Evolutionary conservation across 2,888 invertebrate species (phyloP), one percentile per base, ranked within the genome.

Genomic region (Crossocerus cetratus): DNA sequence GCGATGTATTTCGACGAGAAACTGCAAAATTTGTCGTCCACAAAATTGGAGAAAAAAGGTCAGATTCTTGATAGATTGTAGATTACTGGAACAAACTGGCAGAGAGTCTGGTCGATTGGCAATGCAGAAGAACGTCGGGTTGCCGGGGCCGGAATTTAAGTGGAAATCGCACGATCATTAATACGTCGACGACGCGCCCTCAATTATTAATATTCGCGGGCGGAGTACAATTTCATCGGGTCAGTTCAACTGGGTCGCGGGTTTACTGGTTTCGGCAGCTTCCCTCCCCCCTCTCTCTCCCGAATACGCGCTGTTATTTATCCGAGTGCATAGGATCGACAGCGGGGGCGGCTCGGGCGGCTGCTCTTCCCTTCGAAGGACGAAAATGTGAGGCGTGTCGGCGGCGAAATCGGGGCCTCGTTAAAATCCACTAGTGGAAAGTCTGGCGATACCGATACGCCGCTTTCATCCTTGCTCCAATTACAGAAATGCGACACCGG

Each of bases 151-250:
- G n/a, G n/a, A n/a, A 68, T 2, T 64, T 53, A 43, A 32, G 44
- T 57, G 21, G 53, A 32, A 59, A 43, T 58, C 63, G 60, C 16
- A 22, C 42, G 42, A 57, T 60, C 56, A 13, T 58, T 60, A 58
- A 58, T 58, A n/a, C 23, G 59, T 42, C 56, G 57, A 44, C 57
- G 23, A 23, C 54, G 32, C 32, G 69, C 69, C 68, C 66, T 73
- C 72, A 71, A 79, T 84, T 78, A 83, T 84, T 83, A 84, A 84
- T 78, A 82, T 74, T 77, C 76, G 53, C 55, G 71, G 65, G 69
- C 67, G 42, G 65, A 68, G 55, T 76, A 59, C 71, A 76, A 77
- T 73, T 72, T 78, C 60, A 66, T 72, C 74, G 72, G 72, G 63
- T 76, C 72, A 43, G 22, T 63, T 42, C 20, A 82, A 82, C 74